These are phyloP conservation scores for Clarias fuscus DNA, from an alignment of 2,797 vertebrate species.

Conservation along the genomic window DNA sequence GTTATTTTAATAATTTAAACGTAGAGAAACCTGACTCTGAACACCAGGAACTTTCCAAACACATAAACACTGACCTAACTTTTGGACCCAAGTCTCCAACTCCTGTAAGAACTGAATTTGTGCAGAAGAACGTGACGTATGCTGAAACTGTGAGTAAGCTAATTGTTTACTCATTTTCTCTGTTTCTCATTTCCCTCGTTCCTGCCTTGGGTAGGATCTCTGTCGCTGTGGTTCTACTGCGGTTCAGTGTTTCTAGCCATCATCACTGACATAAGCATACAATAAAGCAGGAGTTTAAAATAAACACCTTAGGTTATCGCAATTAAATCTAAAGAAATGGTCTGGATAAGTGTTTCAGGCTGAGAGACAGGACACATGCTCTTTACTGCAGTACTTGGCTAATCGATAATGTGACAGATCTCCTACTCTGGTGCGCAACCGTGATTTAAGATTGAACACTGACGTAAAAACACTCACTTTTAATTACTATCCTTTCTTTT, in stretches of 20 bases:
- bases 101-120: neutral
- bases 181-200: neutral
- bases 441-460: slow-evolving; percentile 9
- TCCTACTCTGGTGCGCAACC: slow-evolving; percentile 2
- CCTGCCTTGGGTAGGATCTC: neutral
- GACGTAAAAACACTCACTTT: slow-evolving; percentile 20
- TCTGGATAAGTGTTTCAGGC: slow-evolving; percentile 1
- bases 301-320: neutral
- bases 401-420: neutral
- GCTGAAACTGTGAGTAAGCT: neutral
- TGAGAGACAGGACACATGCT: neutral
- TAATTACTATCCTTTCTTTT: slow-evolving; percentile 21
- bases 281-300: slow-evolving; percentile 18
- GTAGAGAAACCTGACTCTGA: neutral
- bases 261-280: neutral
- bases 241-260: neutral
- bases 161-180: neutral
- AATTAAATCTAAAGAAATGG: slow-evolving; percentile 3
- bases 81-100: neutral
- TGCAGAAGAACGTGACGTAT: neutral
- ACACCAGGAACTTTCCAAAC: neutral
- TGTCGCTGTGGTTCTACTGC: neutral
- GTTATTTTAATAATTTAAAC: neutral
- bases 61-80: neutral
- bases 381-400: slow-evolving; percentile 1